Evolutionary conservation across 2,113 vertebrate species (phyloP), one percentile per base, ranked within the genome.

Genomic region (Pyrgilauda ruficollis): DNA sequence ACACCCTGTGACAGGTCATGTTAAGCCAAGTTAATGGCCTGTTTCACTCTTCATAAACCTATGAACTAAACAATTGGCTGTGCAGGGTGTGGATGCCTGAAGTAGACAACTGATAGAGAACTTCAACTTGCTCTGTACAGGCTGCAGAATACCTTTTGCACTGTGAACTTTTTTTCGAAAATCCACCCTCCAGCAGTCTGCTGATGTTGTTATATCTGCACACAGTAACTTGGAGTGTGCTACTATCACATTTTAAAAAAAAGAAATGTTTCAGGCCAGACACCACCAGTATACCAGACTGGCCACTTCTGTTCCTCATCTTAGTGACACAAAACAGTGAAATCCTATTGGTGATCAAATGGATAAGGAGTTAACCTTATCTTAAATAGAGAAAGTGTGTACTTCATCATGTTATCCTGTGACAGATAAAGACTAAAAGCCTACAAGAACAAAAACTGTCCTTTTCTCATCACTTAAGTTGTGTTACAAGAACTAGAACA

Each of bases 1-100:
- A 21, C 8, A 63, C 4, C 2, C 3, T 1, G 2, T 1, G 1
- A 37, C 0, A 81, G 22, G 41, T 81, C 12, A 12, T 1, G 0
- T 28, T 70, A 50, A 74, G 10, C 11, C 74, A 70, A 55, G 28
- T 31, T 37, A 58, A 49, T 27, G 22, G 6, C 39, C 77, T 31
- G 14, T 74, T 91, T 90, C 3, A 1, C 26, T 74, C 24, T 44
- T 81, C 66, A 16, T 12, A 66, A 78, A 61, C 3, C 19, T 30
- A 35, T 9, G 4, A 87, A 11, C 6, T 84, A 53, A 78, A 44
- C 33, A 69, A 47, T 69, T 23, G 35, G 1, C n/a, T 81, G n/a
- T 15, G 16, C 70, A 50, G 41, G 30, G 14, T 56, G 27, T 33
- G 41, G 16, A 33, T 66, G 39, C 14, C 41, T 35, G 39, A 43